Conservation (phyloP, 2,888 invertebrate species). For the Drosophila incognita region DNA sequence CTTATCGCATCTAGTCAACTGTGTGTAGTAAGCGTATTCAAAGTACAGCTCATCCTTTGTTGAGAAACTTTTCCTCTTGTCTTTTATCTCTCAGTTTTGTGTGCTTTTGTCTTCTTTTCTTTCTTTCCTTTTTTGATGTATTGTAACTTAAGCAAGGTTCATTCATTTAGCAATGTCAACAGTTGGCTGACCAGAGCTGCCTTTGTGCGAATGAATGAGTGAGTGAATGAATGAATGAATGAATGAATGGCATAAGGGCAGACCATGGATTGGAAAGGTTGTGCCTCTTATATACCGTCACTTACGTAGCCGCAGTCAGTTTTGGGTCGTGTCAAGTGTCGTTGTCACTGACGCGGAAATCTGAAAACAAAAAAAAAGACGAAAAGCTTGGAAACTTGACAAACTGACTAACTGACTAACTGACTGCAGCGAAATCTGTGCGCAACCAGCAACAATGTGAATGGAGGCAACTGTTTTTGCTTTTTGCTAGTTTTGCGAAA, state of each 20-base stretch:
- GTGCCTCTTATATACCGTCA: slow-evolving; percentile 11
- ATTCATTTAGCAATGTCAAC: slow-evolving; percentile 76
- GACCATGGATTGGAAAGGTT: slow-evolving; percentile 9
- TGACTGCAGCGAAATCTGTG: slow-evolving; percentile 63
- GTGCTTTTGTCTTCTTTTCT: not conserved
- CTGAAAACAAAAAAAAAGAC: slow-evolving; percentile 30
- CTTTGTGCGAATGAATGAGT: slow-evolving; percentile 58
- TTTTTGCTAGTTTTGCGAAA: slow-evolving; percentile 5
- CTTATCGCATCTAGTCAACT: not conserved
- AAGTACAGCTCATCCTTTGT: not conserved
- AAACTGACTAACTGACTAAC: slow-evolving; percentile 37
- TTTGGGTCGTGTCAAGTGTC: slow-evolving; percentile 75
- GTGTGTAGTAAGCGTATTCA: slow-evolving; percentile 15
- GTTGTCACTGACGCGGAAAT: slow-evolving; percentile 64
- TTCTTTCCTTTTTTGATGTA: slow-evolving; percentile 29
- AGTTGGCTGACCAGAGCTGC: slow-evolving; percentile 74
- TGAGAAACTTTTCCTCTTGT: slow-evolving; percentile 22
- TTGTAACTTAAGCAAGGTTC: slow-evolving; percentile 71
- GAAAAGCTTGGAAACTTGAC: slow-evolving; percentile 29
- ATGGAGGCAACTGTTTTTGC: slow-evolving; percentile 4
- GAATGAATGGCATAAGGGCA: slow-evolving; percentile 10
- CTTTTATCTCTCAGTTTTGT: slow-evolving; percentile 9
- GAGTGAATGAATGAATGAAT: slow-evolving; percentile 18
- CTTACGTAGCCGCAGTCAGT: slow-evolving; percentile 57
- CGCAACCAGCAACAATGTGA: slow-evolving; percentile 35